phyloP scores from a whole-genome alignment of 2,797 vertebrate genomes.

The Enteromius trimaculatus region DNA sequence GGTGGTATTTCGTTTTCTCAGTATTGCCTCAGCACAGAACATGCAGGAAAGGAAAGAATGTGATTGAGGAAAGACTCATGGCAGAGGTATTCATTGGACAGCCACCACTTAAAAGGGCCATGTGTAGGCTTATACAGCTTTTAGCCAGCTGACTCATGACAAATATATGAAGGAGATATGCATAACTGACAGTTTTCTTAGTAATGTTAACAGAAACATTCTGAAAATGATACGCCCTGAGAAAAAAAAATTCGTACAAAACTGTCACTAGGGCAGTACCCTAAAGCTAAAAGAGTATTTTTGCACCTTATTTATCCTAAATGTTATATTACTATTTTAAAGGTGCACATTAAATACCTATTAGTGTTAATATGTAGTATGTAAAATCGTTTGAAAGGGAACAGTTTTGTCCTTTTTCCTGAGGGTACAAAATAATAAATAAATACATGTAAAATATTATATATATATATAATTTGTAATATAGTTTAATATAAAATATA shows the following conservation, averaged over 20 bases:
- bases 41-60: constrained; percentile 9
- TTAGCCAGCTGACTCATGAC: background rate
- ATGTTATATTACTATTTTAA: background rate
- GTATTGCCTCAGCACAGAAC: constrained; percentile 17
- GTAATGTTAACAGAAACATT: background rate
- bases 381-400: too few species aligned
- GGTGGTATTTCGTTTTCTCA: background rate
- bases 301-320: background rate
- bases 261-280: background rate
- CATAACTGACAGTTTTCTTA: background rate
- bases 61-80: background rate
- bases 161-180: background rate
- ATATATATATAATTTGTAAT: too few species aligned
- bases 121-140: background rate
- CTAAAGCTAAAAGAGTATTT: background rate
- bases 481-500: too few species aligned
- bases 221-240: background rate
- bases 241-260: background rate
- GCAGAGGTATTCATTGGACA: background rate
- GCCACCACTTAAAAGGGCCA: background rate
- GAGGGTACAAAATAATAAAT: too few species aligned
- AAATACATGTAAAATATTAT: too few species aligned
- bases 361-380: too few species aligned
- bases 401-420: too few species aligned
- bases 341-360: background rate